Evolutionary conservation across 2,888 invertebrate genomes (phyloP).

Genomic region (Phortica okadai): DNA sequence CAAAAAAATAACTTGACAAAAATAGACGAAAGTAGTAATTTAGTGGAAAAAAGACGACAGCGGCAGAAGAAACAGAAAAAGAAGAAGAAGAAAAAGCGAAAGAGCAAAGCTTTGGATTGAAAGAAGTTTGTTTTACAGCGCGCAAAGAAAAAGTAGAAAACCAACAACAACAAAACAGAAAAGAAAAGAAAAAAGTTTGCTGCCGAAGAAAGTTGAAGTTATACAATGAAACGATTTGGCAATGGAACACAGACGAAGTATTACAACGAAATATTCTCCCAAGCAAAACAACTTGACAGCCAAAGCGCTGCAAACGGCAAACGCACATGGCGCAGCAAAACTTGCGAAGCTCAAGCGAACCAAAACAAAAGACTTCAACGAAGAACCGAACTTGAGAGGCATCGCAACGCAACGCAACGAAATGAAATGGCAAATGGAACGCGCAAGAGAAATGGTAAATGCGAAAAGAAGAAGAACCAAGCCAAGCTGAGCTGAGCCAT

Average conservation of each 20-base stretch:
- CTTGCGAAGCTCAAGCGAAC: constrained; percentile 40
- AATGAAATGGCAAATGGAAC: constrained; percentile 9
- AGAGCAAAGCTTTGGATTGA: constrained; percentile 31
- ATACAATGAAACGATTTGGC: constrained; percentile 57
- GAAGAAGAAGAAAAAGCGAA: constrained; percentile 40
- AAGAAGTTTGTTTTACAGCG: constrained; percentile 23
- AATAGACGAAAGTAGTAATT: constrained; percentile 70
- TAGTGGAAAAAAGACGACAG: constrained; percentile 43
- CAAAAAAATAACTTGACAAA: constrained; percentile 69
- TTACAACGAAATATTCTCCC: constrained; percentile 50
- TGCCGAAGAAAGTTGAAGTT: constrained; percentile 69
- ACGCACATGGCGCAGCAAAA: too few species aligned
- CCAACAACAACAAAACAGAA: constrained; percentile 38
- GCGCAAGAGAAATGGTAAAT: constrained; percentile 56
- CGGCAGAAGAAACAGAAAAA: constrained; percentile 36
- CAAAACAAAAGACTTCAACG: constrained; percentile 69
- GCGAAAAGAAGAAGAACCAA: constrained; percentile 9
- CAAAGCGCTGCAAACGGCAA: not conserved
- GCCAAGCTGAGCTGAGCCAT: not conserved
- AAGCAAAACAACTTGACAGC: constrained; percentile 56
- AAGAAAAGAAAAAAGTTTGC: constrained; percentile 49
- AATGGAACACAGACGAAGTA: constrained; percentile 53
- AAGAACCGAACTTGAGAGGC: constrained; percentile 61
- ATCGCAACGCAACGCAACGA: not conserved
- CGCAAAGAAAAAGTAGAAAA: constrained; percentile 31